phyloP scores from a whole-genome alignment of 2,888 invertebrate species.

The Phanerotoma sp. region DNA sequence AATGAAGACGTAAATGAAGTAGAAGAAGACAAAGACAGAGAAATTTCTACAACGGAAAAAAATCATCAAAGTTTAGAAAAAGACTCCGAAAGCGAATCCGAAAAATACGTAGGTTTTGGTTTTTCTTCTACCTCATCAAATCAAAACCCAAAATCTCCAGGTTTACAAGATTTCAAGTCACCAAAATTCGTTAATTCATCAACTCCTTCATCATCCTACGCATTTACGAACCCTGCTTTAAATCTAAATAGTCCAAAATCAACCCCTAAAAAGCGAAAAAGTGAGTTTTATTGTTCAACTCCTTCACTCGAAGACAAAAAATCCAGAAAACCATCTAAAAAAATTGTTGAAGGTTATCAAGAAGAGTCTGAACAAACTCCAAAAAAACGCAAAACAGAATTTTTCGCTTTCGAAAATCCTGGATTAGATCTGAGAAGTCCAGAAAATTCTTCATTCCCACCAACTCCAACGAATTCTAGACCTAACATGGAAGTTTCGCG shows the following conservation, averaged over 20 bases:
- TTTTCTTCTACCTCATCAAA: slow-evolving; percentile 28
- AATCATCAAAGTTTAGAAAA: slow-evolving; percentile 13
- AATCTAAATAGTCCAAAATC: slow-evolving; percentile 13
- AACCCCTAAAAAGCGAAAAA: slow-evolving; percentile 32
- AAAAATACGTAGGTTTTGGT: slow-evolving; percentile 45
- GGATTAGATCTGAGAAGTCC: slow-evolving; percentile 16
- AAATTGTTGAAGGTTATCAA: neutral
- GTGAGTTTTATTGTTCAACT: slow-evolving; percentile 23
- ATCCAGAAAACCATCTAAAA: slow-evolving; percentile 19
- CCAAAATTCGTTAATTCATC: too few species aligned
- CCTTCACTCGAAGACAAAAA: slow-evolving; percentile 23
- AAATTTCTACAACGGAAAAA: too few species aligned
- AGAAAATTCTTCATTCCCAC: neutral
- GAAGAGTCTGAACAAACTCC: slow-evolving; percentile 17
- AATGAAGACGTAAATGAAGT: too few species aligned
- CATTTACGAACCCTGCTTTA: neutral
- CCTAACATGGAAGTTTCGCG: neutral
- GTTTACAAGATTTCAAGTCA: too few species aligned
- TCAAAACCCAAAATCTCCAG: too few species aligned
- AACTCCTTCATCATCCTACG: neutral
- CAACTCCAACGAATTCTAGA: neutral
- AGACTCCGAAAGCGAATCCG: slow-evolving; percentile 40
- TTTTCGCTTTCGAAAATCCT: slow-evolving; percentile 20
- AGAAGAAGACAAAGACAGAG: too few species aligned
- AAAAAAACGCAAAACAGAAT: slow-evolving; percentile 37